These are phyloP conservation scores for Muscidifurax raptorellus DNA, from an alignment of 1,140 invertebrate species.

Conservation along the genomic window DNA sequence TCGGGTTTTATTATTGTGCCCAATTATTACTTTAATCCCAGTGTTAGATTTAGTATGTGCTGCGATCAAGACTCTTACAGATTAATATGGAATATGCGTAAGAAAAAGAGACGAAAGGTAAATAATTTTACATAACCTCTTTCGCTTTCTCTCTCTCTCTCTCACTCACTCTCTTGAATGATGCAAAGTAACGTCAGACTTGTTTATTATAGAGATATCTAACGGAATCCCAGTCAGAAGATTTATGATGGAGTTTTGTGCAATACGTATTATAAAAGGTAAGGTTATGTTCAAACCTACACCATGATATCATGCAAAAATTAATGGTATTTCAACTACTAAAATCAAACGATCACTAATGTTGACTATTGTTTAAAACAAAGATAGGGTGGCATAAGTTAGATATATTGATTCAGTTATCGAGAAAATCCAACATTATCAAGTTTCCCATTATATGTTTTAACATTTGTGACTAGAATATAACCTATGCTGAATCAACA, in stretches of 20 bases:
- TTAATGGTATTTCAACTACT: neutral
- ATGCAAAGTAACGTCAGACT: constrained; percentile 5
- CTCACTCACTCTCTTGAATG: neutral
- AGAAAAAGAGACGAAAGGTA: constrained; percentile 49
- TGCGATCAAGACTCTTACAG: constrained; percentile 30
- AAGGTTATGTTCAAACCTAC: neutral
- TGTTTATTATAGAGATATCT: constrained; percentile 21
- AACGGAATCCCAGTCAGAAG: neutral
- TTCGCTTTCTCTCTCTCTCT: neutral
- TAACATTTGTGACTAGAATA: neutral
- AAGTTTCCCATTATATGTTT: neutral
- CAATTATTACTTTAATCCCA: neutral
- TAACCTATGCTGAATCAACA: neutral
- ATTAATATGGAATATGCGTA: constrained; percentile 39
- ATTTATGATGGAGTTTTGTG: constrained; percentile 3
- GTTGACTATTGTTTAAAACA: too few species aligned
- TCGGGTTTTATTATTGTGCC: neutral
- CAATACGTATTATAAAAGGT: constrained; percentile 20
- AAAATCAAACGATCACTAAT: neutral
- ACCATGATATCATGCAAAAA: neutral
- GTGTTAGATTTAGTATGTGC: constrained; percentile 31
- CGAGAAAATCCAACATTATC: too few species aligned
- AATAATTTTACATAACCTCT: constrained; percentile 35
- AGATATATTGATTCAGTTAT: too few species aligned
- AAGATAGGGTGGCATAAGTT: too few species aligned